phyloP scores from a whole-genome alignment of 92 coral and sea anemone genomes.

The Parazoanthus darwini region DNA sequence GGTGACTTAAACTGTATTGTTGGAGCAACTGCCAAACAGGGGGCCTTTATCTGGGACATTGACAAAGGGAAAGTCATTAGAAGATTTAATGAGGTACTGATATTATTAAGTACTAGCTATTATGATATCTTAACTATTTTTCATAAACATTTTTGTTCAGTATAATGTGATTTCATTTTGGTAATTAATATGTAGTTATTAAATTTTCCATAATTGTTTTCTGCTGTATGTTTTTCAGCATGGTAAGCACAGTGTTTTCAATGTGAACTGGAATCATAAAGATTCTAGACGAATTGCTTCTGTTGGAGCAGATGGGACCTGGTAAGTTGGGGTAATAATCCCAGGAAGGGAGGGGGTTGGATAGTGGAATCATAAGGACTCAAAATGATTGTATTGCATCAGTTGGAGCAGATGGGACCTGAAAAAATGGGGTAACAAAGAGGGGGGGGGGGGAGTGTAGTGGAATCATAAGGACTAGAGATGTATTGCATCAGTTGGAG shows the following conservation, averaged over 20 bases:
- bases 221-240: conserved; percentile 56
- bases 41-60: conserved; percentile 92
- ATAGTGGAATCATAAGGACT: too few species aligned
- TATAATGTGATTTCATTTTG: too few species aligned
- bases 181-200: not conserved
- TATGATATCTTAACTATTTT: not conserved
- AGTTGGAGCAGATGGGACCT: too few species aligned
- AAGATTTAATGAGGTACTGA: conserved; percentile 79
- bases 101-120: not conserved
- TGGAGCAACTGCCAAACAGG: conserved; percentile 91
- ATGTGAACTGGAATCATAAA: conserved; percentile 98
- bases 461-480: conserved; percentile 97
- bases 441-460: not conserved
- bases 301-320: conserved; percentile 78
- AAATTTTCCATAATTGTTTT: not conserved
- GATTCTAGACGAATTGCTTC: conserved; percentile 93
- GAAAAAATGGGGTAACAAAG: too few species aligned
- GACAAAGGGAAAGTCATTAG: conserved; percentile 70
- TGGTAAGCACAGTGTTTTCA: conserved; percentile 83
- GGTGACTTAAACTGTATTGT: conserved; percentile 89
- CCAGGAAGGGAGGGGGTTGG: too few species aligned
- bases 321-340: conserved; percentile 57
- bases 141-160: too few species aligned
- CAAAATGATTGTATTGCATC: too few species aligned
- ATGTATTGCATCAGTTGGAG: conserved; percentile 82